Evolutionary conservation across 1,140 invertebrate species (phyloP), one percentile per base, ranked within the genome.

Genomic region (Micrasema longulum): DNA sequence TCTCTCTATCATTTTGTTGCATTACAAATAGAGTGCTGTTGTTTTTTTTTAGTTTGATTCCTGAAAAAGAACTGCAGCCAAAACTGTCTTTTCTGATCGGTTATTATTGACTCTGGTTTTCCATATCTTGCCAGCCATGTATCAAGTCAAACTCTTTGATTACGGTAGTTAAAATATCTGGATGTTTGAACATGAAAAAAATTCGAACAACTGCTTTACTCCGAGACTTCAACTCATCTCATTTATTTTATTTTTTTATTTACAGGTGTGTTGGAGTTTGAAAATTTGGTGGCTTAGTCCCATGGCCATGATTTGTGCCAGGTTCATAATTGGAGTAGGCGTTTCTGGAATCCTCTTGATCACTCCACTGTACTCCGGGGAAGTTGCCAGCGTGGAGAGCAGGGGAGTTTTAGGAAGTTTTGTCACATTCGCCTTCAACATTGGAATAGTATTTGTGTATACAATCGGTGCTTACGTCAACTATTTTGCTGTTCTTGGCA

Each of bases 341-440:
- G 82, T 82, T 36, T 88, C 85, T 0, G 80, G 86, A 2, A 74
- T 79, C 0, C 81, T 86, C 22, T 83, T 88, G 20, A 55, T 86
- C n/a, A 78, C 81, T 0, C 86, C 89, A 0, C 77, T 88, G 2
- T 91, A 91, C 76, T 80, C 90, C 0, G 83, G 85, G 3, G 90
- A 91, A 79, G 88, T 88, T 0, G 80, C 88, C 0, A 81, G 86
- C 1, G 84, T 86, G 36, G 79, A 80, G n/a, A 82, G 87, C 5
- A 78, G 90, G 38, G 90, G 90, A 0, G 79, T 83, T 26, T 67
- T 90, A 1, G 87, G 88, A 1, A 86, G 87, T 7, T 78, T 87
- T 5, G 1, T 85, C 22, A 73, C 82, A 0, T 79, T 91, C n/a
- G 78, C 83, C 4, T 78, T 89, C 12, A 89, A 88, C 48, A 74